Percentiles rank a stretch among this genome's conserved stretches.
Evolutionary conservation across 2,113 vertebrate species (phyloP).

Genomic region (Fregata magnificens): DNA sequence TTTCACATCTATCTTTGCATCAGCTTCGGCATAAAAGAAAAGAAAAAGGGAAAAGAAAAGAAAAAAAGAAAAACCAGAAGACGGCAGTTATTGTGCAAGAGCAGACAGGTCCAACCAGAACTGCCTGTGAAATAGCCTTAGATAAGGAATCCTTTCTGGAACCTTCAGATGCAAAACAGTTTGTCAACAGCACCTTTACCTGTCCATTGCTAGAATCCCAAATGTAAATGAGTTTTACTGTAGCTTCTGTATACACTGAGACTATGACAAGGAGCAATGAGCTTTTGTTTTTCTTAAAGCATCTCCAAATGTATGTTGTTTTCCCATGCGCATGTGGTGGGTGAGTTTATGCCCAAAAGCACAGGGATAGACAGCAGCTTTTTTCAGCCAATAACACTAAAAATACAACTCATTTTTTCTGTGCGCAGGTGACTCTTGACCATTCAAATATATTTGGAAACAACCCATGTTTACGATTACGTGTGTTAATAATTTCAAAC

Average conservation of each 20-base stretch:
- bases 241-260: not conserved
- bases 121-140: not conserved
- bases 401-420: not conserved
- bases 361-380: not conserved
- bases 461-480: not conserved
- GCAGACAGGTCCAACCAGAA: not conserved
- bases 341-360: not conserved
- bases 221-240: not conserved
- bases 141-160: not conserved
- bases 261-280: not conserved
- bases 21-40: not conserved
- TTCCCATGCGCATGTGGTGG: not conserved
- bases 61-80: not conserved
- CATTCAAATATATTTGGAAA: not conserved
- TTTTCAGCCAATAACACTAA: not conserved
- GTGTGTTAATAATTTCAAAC: not conserved
- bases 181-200: constrained; percentile 2
- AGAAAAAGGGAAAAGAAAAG: not conserved
- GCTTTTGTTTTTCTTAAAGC: not conserved
- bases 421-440: not conserved
- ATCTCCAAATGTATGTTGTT: not conserved
- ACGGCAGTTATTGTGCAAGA: not conserved
- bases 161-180: not conserved
- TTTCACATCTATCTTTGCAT: constrained; percentile 33
- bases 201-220: not conserved